Base-by-base conservation (phyloP, 53 echinoderm and acorn worm genomes). In the Stichopus horrens region DNA sequence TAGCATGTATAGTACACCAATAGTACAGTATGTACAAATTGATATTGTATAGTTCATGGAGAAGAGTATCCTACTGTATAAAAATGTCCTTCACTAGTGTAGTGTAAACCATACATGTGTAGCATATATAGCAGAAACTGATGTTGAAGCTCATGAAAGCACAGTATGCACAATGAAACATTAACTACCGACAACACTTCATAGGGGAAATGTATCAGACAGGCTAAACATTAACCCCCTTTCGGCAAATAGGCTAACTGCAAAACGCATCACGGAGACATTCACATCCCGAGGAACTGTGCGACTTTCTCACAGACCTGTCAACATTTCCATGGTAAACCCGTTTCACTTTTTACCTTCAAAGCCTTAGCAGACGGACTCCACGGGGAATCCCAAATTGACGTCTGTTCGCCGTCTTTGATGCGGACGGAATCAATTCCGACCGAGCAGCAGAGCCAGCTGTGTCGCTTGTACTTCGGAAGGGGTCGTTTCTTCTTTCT, bases 371-470 rank as follows among this genome's bases (percentile, higher is more conserved):
- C 58, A 67, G 85, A 65, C 75, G 89, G 92, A 68, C 76, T 89
- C 92, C 92, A 92, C 22, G 92, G 92, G 9, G 89, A 56, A 11
- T 89, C 89, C 76, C 74, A 75, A 21, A 87, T 74, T 11, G 92
- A 89, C 18, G 58, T 76, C 20, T 89, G 89, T 86, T 90, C 92
- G 21, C 86, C 83, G 53, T 92, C 92, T 81, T 87, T 89, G 75
- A 90, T 75, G 19, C 92, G 79, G 55, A 90, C 54, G 4, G 92
- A 92, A 87, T 92, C 92, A 23, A 92, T 92, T 68, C 92, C 92
- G 73, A 92, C 92, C 21, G 92, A 92, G 54, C 92, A 92, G 59
- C 92, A 92, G 74, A 92, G 87, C 87, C 89, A 89, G 55, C 92
- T 92, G 87, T 92, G 89, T 9, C 92, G 92, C 75, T 90, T 92